Evolutionary conservation across 1,140 invertebrate genomes (phyloP), one percentile per base, ranked within the genome.

Genomic region (Bombus breviceps): DNA sequence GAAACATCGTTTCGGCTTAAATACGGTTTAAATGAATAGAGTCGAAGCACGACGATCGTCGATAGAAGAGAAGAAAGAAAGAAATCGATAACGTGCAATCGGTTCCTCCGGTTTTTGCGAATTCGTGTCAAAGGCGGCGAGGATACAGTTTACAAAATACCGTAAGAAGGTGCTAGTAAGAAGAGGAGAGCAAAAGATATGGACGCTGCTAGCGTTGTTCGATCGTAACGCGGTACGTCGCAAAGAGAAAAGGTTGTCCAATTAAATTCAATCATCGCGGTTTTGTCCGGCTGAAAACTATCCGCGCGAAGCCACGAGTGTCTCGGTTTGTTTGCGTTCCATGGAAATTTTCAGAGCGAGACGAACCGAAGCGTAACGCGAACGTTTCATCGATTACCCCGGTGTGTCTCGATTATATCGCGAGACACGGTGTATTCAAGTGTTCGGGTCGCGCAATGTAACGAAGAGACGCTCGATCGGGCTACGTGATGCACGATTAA

Each of bases 341-440:
- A 13, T 81, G 77, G 78, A 81, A 74, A 71, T 53, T 68, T 81
- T 64, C 57, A n/a, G 59, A 59, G 13, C 22, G 25, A 15, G 37
- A 43, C 13, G 32, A 66, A 25, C 1, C 68, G 53, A 53, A 47
- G 41, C 83, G 66, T 64, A n/a, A 81, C 85, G 47, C 76, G 47
- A 57, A 37, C 34, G 68, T 86, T 83, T 83, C 84, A 81, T 89
- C 73, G 85, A 89, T 86, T 88, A 86, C 68, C 39, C n/a, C 34
- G 59, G 64, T 0, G n/a, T 15, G 39, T 37, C 47, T 74, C 71
- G 68, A 83, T 89, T 75, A 69, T 89, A 53, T 53, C 69, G 28
- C 28, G 8, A 81, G 37, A 69, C 74, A 4, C 34, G 5, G 84
- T 83, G 66, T 89, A 53, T 76, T 83, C 88, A 89, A 57, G 66